Base-by-base conservation (phyloP, 2,113 vertebrate genomes). In the Corapipo altera region DNA sequence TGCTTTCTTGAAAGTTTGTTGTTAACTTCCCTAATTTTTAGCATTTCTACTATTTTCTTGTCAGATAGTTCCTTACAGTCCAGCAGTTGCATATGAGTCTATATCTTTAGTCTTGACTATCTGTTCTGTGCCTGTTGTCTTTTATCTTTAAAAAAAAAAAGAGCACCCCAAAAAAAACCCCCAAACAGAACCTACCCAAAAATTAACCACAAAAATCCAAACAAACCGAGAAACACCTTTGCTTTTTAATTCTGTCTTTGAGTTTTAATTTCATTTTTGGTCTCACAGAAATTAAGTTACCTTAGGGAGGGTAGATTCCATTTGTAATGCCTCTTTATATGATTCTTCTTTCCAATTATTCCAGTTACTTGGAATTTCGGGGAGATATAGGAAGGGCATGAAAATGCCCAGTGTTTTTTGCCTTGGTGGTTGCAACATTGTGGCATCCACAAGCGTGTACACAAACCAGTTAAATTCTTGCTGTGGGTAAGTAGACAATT, bases 291-390 rank as follows among this genome's bases (percentile, higher is more conserved):
- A 37, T 81, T 15, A 64, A 37, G 4, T 64, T 54, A 66, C 58
- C 30, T 69, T 58, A 61, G 66, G 32, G 70, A 72, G 35, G 44
- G 35, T 44, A 85, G 22, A 89, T 44, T 93, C 48, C 21, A 21
- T 55, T 28, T 69, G 49, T 55, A 79, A 78, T 44, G 58, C 62
- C 24, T 85, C 79, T 82, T 79, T 66, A 20, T 66, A 48, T 76
- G 48, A 71, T 85, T 80, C 20, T 62, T 91, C 43, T 85, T 84
- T 80, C 37, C 64, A 73, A 16, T 83, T 86, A 85, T 82, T 93
- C 77, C 66, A 74, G 65, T 95, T 93, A 86, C 70, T 84, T 88
- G 65, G 64, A 86, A 58, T 94, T 95, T 80, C 69, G 78, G 86
- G 80, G 92, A 89, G 85, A 70, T 55, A 22, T 2, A 93, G 35